These are phyloP conservation scores for Leptura quadrifasciata DNA, from an alignment of 2,888 invertebrate species.

Conservation along the genomic window DNA sequence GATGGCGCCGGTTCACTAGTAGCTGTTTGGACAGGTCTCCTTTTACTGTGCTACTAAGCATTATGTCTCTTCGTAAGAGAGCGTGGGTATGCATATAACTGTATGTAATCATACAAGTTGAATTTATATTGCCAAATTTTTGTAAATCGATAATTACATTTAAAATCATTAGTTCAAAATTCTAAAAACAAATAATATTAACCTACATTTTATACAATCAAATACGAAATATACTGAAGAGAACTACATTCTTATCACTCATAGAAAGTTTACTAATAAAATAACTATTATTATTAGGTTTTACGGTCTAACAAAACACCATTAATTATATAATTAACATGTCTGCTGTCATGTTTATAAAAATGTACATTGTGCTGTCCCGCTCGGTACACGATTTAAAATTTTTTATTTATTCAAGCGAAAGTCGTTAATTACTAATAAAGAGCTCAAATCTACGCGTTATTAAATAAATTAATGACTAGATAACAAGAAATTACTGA, in stretches of 20 bases:
- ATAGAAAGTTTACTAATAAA: neutral
- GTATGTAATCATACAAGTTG: too few species aligned
- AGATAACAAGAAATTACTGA: slow-evolving; percentile 11
- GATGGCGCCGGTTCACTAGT: too few species aligned
- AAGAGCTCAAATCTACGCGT: neutral
- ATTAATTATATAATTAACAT: slow-evolving; percentile 21
- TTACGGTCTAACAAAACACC: slow-evolving; percentile 7
- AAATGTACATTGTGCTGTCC: neutral
- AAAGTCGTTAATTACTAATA: slow-evolving; percentile 13
- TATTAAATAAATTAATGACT: neutral
- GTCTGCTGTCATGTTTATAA: slow-evolving; percentile 7
- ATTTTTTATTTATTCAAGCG: slow-evolving; percentile 7
- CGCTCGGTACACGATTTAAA: neutral
- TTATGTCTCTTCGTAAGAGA: too few species aligned
- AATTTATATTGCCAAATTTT: too few species aligned
- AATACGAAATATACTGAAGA: neutral
- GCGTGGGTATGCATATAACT: too few species aligned
- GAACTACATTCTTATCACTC: neutral
- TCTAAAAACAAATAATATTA: neutral
- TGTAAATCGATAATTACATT: neutral
- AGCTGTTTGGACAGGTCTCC: too few species aligned
- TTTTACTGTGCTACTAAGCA: too few species aligned
- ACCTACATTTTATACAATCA: neutral
- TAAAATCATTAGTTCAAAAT: neutral
- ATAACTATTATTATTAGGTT: slow-evolving; percentile 1